phyloP scores from a whole-genome alignment of 2,113 vertebrate species.

The Neogobius melanostomus region DNA sequence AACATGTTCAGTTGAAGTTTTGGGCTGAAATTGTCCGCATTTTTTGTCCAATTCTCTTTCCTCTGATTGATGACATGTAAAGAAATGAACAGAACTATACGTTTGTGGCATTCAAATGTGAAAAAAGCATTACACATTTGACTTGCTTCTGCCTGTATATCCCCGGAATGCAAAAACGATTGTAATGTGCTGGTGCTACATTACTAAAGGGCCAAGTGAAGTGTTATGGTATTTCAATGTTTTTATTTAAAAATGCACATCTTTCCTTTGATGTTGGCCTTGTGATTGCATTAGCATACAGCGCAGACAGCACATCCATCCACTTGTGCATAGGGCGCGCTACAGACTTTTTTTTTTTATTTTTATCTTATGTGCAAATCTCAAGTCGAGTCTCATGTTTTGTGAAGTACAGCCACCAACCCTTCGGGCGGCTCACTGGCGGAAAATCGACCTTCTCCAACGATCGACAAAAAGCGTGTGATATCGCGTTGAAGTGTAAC shows the following conservation, averaged over 20 bases:
- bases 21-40: no score
- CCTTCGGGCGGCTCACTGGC: slow-evolving; percentile 2
- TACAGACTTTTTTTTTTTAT: not conserved
- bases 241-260: not conserved
- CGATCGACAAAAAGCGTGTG: slow-evolving; percentile 2
- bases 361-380: slow-evolving; percentile 10
- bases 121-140: no score
- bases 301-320: not conserved
- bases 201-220: no score
- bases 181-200: no score
- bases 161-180: no score
- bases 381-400: slow-evolving; percentile 16
- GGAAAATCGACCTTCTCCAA: slow-evolving; percentile 31
- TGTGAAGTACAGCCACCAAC: slow-evolving; percentile 17
- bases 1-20: no score
- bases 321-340: not conserved
- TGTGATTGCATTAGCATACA: not conserved
- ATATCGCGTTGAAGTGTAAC: slow-evolving; percentile 24
- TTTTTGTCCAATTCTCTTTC: no score
- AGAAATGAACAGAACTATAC: no score
- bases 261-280: not conserved
- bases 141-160: no score
- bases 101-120: no score
- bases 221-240: not conserved
- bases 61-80: no score